Evolutionary conservation across 2,113 vertebrate species (phyloP).

Genomic region (Dendrocopos noguchii): DNA sequence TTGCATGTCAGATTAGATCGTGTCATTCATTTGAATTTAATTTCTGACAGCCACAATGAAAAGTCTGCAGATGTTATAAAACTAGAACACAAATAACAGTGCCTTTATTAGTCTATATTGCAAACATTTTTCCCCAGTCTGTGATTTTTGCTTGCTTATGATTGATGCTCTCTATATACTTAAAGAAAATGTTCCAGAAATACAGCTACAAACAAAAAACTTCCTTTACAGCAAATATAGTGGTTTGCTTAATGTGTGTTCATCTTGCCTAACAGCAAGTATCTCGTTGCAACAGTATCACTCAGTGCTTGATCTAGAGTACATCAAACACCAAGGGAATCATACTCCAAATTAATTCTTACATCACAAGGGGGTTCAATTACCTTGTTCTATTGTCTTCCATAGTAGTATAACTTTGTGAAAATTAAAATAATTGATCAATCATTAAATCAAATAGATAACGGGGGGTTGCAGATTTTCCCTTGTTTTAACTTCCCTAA

Average conservation of each 20-base stretch:
- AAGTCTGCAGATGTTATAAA: not conserved
- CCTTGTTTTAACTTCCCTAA: not conserved
- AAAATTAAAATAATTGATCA: not conserved
- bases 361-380: not conserved
- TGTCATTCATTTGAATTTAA: not conserved
- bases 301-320: not conserved
- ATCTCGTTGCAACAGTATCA: not conserved
- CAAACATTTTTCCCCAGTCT: not conserved
- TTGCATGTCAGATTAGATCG: not conserved
- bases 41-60: not conserved
- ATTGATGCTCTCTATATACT: not conserved
- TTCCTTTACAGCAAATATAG: not conserved
- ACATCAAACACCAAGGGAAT: not conserved
- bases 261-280: not conserved
- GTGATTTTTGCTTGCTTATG: not conserved
- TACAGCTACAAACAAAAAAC: not conserved
- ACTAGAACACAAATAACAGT: not conserved
- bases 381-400: not conserved
- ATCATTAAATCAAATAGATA: not conserved
- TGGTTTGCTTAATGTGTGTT: fast-evolving
- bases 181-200: not conserved
- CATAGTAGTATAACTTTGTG: not conserved
- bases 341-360: not conserved
- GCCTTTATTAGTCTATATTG: not conserved
- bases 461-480: not conserved